Conservation (phyloP, 2,113 vertebrate species). For the Plectropomus leopardus region DNA sequence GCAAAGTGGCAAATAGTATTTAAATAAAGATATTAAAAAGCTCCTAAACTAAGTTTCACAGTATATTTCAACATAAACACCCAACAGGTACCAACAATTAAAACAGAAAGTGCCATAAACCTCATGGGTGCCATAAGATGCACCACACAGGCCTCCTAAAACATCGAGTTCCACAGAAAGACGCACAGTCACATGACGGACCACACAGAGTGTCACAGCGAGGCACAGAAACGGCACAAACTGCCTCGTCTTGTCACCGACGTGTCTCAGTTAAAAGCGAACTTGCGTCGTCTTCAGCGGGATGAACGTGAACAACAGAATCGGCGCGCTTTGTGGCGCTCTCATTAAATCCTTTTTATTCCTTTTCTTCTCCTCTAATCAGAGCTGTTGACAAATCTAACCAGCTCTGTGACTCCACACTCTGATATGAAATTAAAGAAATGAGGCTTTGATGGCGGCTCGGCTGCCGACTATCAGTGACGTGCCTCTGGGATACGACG, state of each 20-base stretch:
- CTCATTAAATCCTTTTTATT: constrained; percentile 28
- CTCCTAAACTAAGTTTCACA: no score
- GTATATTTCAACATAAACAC: no score
- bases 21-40: no score
- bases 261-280: neutral
- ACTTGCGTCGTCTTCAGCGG: neutral
- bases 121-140: no score
- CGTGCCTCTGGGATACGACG: constrained; percentile 29
- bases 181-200: neutral
- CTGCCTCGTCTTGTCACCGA: neutral
- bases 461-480: constrained; percentile 10
- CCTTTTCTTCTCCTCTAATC: constrained; percentile 38
- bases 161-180: no score
- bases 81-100: no score
- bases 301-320: neutral
- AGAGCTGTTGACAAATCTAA: constrained; percentile 36
- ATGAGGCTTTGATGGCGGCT: constrained; percentile 24
- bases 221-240: no score
- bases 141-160: no score
- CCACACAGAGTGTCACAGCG: neutral
- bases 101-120: no score
- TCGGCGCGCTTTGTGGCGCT: neutral
- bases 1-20: no score
- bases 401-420: constrained; percentile 43
- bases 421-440: constrained; percentile 51